These are phyloP conservation scores for Porites cylindrica DNA, from an alignment of 92 coral and sea anemone genomes.

Conservation along the genomic window DNA sequence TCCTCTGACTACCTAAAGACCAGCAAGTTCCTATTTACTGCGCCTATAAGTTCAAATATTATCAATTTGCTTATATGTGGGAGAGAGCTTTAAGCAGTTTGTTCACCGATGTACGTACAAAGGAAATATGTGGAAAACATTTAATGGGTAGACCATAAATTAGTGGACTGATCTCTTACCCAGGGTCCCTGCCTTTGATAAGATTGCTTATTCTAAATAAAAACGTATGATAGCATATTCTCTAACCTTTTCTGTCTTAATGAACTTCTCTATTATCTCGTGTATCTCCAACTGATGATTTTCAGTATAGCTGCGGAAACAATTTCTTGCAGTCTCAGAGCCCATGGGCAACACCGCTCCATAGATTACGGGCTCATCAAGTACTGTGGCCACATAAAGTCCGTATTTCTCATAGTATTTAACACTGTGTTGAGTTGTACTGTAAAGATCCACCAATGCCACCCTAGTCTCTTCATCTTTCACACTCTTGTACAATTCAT, in stretches of 20 bases:
- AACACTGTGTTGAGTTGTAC: conserved; percentile 67
- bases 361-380: conserved; percentile 68
- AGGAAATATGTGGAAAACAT: too few relatives aligned
- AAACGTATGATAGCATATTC: background rate
- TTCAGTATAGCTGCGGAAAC: conserved; percentile 62
- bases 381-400: conserved; percentile 71
- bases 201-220: background rate
- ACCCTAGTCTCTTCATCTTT: conserved; percentile 72
- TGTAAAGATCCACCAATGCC: conserved; percentile 88
- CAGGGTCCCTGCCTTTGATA: too few relatives aligned
- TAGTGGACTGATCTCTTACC: too few relatives aligned
- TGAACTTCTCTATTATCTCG: conserved; percentile 71
- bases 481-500: conserved; percentile 72
- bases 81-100: too few relatives aligned
- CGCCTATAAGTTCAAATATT: too few relatives aligned
- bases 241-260: conserved; percentile 72
- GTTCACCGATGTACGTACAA: too few relatives aligned
- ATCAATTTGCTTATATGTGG: too few relatives aligned
- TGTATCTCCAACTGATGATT: conserved; percentile 76
- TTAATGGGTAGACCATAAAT: too few relatives aligned
- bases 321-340: conserved; percentile 52
- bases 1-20: too few relatives aligned
- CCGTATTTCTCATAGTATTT: conserved; percentile 64
- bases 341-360: conserved; percentile 85
- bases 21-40: too few relatives aligned